Evolutionary conservation across 1,140 invertebrate genomes (phyloP).

Genomic region (Eulimnadia texana): DNA sequence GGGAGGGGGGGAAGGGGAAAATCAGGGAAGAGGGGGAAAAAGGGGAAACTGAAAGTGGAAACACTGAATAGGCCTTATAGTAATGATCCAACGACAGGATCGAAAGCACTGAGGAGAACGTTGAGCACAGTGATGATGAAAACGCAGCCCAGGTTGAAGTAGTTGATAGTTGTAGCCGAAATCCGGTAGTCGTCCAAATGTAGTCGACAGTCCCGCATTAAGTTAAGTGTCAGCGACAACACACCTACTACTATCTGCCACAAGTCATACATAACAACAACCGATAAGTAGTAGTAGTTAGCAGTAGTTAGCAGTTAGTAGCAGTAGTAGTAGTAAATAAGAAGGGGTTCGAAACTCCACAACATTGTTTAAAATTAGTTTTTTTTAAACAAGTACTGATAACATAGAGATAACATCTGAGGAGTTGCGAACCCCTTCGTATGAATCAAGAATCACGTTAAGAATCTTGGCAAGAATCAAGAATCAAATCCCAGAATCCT

Average conservation of each 20-base stretch:
- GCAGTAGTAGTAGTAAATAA: no score
- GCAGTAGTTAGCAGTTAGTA: not conserved
- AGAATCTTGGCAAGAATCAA: no score
- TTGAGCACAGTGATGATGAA: constrained; percentile 61
- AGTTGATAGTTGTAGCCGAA: constrained; percentile 52
- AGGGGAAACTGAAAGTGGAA: no score
- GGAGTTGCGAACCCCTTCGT: no score
- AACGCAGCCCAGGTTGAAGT: constrained; percentile 49
- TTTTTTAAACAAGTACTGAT: no score
- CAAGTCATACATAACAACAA: constrained; percentile 7
- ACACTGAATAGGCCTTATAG: not conserved
- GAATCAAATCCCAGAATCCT: no score
- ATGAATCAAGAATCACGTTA: no score
- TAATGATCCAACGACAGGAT: constrained; percentile 31
- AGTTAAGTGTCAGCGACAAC: constrained; percentile 51
- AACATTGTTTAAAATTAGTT: no score
- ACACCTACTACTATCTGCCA: constrained; percentile 42
- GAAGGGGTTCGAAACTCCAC: no score
- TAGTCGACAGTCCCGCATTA: constrained; percentile 56
- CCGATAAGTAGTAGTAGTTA: not conserved
- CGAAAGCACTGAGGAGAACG: constrained; percentile 61
- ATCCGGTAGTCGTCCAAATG: constrained; percentile 46
- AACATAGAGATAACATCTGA: no score
- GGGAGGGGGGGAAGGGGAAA: no score
- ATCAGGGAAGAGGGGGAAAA: no score